These are phyloP conservation scores for Gymnocheta viridis DNA, from an alignment of 2,888 invertebrate genomes.

Conservation along the genomic window DNA sequence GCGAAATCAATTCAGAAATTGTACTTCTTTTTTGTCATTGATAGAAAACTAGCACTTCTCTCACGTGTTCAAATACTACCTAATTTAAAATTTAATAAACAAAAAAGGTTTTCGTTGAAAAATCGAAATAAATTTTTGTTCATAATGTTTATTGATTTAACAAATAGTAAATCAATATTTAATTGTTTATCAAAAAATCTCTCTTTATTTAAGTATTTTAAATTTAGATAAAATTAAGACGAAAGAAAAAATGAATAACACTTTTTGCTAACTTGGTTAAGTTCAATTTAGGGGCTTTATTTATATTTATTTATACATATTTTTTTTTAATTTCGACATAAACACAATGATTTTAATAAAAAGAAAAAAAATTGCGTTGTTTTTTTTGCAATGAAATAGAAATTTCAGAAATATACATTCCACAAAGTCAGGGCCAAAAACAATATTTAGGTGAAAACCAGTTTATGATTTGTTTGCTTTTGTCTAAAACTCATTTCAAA, in stretches of 20 bases:
- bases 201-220: conserved; percentile 5
- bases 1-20: background rate
- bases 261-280: conserved; percentile 9
- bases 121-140: background rate
- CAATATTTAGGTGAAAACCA: conserved; percentile 33
- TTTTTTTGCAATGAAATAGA: conserved; percentile 45
- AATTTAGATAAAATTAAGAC: conserved; percentile 17
- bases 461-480: conserved; percentile 34
- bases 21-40: background rate
- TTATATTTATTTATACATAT: background rate
- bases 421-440: conserved; percentile 48
- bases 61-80: conserved; percentile 40
- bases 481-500: conserved; percentile 32
- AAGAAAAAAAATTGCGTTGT: conserved; percentile 1
- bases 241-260: background rate
- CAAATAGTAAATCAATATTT: conserved; percentile 63
- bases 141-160: conserved; percentile 46
- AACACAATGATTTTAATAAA: background rate
- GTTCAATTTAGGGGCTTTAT: no score
- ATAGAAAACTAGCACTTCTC: conserved; percentile 15
- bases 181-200: conserved; percentile 30
- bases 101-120: background rate
- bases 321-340: background rate
- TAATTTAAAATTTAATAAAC: conserved; percentile 8
- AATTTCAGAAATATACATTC: conserved; percentile 26